A percentile compares a stretch with the other conserved stretches of the same genome.
Evolutionary conservation across 2,797 vertebrate genomes (phyloP).

Genomic region (Neopelma chrysocephalum): DNA sequence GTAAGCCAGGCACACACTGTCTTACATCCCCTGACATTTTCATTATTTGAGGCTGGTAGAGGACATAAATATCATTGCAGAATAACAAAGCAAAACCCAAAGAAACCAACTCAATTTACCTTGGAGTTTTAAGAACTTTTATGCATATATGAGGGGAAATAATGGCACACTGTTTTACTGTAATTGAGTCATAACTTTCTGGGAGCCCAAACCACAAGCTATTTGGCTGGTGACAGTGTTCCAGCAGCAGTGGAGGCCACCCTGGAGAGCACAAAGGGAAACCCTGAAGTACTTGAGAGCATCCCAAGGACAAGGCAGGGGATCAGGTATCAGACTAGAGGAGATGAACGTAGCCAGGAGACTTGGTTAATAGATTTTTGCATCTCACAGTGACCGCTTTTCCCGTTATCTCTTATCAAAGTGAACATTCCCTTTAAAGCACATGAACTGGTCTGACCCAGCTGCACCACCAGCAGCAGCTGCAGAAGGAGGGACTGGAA

Average conservation of each 20-base stretch:
- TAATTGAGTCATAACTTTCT: neutral
- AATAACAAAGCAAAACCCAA: conserved; percentile 38
- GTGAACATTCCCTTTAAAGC: neutral
- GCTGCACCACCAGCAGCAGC: neutral
- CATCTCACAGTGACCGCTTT: neutral
- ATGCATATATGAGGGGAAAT: neutral
- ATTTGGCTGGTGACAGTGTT: neutral
- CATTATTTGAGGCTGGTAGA: conserved; percentile 31
- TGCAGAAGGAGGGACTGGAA: neutral
- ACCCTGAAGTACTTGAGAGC: neutral
- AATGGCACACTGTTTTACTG: neutral
- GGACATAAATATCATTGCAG: conserved; percentile 46
- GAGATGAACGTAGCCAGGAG: neutral
- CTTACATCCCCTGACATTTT: conserved; percentile 46
- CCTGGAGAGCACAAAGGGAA: neutral
- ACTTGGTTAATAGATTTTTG: neutral
- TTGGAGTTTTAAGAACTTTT: conserved; percentile 15
- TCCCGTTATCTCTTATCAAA: neutral
- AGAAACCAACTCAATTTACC: conserved; percentile 19
- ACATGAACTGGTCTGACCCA: neutral
- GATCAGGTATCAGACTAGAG: neutral
- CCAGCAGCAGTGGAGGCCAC: neutral
- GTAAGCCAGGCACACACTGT: conserved; percentile 18
- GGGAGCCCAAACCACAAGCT: neutral
- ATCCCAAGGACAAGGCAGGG: neutral